A percentile compares a stretch with the other conserved stretches of the same genome.
Conservation (phyloP, 2,888 invertebrate genomes). For the Drosophila algonquin region DNA sequence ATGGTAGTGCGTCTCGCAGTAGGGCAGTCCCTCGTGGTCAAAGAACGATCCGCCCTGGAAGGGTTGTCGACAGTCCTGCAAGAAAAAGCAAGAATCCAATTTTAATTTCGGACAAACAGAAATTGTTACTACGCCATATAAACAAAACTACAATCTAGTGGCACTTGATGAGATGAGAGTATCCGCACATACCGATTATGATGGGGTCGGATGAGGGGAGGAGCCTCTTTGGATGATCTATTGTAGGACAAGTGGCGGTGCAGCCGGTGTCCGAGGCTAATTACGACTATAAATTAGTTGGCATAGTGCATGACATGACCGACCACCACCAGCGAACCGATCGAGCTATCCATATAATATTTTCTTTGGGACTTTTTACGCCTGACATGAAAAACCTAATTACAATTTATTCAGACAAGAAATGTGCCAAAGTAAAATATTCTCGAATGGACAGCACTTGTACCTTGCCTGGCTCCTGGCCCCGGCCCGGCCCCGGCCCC, state of each 20-base stretch:
- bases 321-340: conserved; percentile 32
- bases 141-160: conserved; percentile 17
- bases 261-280: conserved; percentile 53
- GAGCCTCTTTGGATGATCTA: conserved; percentile 56
- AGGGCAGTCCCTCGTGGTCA: conserved; percentile 98
- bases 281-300: conserved; percentile 75
- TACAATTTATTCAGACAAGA: conserved; percentile 38
- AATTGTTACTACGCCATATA: conserved; percentile 42
- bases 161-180: conserved; percentile 8
- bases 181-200: conserved; percentile 9
- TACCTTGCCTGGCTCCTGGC: conserved; percentile 1
- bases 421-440: conserved; percentile 45
- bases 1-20: conserved; percentile 99
- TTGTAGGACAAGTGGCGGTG: conserved; percentile 46
- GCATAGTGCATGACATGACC: conserved; percentile 63
- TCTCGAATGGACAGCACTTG: conserved; percentile 35
- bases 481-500: too few species aligned
- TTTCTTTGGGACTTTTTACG: conserved; percentile 51
- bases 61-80: conserved; percentile 97
- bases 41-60: conserved; percentile 99
- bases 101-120: neutral
- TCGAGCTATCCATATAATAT: conserved; percentile 22
- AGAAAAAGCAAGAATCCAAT: conserved; percentile 36
- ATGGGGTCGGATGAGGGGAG: neutral
- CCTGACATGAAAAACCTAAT: conserved; percentile 51